These are phyloP conservation scores for Phytoseiulus persimilis DNA, from an alignment of 2,888 invertebrate species.

Conservation along the genomic window DNA sequence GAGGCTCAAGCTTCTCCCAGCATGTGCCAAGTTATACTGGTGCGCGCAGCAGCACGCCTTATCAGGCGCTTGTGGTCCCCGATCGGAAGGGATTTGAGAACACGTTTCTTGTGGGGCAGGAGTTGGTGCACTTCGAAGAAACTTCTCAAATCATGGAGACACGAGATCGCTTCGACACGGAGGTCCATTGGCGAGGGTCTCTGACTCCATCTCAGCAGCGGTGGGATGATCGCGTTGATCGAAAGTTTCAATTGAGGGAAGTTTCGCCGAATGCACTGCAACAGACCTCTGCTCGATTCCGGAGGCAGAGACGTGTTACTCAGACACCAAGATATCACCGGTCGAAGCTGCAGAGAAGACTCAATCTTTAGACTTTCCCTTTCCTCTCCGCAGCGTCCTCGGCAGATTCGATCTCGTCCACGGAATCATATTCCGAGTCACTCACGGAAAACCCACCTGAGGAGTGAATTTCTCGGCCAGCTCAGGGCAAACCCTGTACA, in stretches of 20 bases:
- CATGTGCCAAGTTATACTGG: slow-evolving; percentile 18
- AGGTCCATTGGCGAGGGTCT: slow-evolving; percentile 11
- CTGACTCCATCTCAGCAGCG: slow-evolving; percentile 24
- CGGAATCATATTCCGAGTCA: too few relatives aligned
- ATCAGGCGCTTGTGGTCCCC: slow-evolving; percentile 7
- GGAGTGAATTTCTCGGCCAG: not conserved
- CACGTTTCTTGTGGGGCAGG: not conserved
- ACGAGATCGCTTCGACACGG: slow-evolving; percentile 7
- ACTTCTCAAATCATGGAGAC: not conserved
- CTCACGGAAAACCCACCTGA: not conserved
- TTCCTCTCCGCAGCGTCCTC: too few relatives aligned
- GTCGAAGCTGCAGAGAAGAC: slow-evolving; percentile 17
- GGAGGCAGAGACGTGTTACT: not conserved
- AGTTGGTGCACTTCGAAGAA: not conserved
- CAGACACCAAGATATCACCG: slow-evolving; percentile 16
- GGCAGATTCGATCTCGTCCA: too few relatives aligned
- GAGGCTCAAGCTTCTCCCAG: slow-evolving; percentile 1
- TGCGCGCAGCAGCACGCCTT: not conserved
- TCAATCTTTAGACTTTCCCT: too few relatives aligned
- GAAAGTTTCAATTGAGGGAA: slow-evolving; percentile 13
- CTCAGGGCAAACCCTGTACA: not conserved
- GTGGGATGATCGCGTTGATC: not conserved
- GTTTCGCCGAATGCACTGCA: not conserved
- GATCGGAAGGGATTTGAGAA: not conserved
- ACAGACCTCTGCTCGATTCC: slow-evolving; percentile 15